Evolutionary conservation across 2,113 vertebrate species (phyloP).

Genomic region (Chionis minor): DNA sequence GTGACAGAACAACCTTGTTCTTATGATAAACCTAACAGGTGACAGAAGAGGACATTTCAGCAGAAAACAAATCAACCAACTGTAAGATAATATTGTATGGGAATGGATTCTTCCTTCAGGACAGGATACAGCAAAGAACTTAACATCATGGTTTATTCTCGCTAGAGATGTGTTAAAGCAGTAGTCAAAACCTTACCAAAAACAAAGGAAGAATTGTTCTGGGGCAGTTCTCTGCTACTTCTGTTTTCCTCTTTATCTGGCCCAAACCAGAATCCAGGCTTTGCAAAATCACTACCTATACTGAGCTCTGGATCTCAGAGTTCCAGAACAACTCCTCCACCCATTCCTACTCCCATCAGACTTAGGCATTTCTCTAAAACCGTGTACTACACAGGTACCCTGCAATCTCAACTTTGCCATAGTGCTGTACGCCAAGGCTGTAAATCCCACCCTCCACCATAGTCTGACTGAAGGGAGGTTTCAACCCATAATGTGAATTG

Average conservation of each 20-base stretch:
- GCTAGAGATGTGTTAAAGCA: background rate
- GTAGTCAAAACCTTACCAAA: background rate
- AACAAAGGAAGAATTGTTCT: background rate
- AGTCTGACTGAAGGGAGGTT: background rate
- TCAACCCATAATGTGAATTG: background rate
- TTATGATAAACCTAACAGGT: background rate
- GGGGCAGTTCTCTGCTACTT: background rate
- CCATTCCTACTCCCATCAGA: background rate
- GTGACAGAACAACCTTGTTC: background rate
- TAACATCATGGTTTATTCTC: background rate
- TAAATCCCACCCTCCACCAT: background rate
- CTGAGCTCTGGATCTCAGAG: background rate
- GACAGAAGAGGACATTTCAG: background rate
- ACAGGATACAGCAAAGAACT: background rate
- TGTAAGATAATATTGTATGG: background rate
- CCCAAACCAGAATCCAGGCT: background rate
- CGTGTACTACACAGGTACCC: rapidly evolving
- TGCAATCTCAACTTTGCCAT: background rate
- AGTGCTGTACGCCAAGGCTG: background rate
- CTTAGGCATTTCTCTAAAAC: background rate
- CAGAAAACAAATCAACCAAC: background rate
- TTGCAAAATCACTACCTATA: background rate
- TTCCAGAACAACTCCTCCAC: background rate
- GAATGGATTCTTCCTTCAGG: background rate
- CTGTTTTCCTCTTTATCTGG: background rate